Conservation (phyloP, 2,797 vertebrate genomes). For the Pseudochirops cupreus region DNA sequence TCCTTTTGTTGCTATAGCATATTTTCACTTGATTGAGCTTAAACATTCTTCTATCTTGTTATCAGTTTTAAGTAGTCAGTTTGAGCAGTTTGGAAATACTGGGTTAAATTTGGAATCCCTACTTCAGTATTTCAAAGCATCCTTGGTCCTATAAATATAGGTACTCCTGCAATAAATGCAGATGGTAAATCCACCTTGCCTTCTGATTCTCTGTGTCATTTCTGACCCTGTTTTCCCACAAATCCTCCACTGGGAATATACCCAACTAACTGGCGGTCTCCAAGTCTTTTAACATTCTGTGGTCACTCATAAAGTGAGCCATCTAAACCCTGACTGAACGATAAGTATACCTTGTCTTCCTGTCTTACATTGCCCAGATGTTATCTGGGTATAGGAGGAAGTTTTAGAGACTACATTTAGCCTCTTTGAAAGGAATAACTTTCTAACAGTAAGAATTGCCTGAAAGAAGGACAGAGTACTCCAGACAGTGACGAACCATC, state of each 20-base stretch:
- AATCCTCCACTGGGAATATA: not conserved
- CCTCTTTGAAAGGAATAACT: not conserved
- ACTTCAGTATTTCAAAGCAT: not conserved
- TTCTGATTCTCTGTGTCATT: not conserved
- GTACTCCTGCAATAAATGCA: not conserved
- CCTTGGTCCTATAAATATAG: not conserved
- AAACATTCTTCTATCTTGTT: not conserved
- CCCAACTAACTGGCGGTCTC: accelerated
- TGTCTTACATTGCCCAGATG: not conserved
- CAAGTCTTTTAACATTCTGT: not conserved
- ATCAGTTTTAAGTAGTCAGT: not conserved
- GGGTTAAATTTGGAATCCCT: not conserved
- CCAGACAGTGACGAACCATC: not conserved
- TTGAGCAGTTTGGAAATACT: not conserved
- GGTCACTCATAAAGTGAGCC: not conserved
- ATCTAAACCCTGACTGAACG: too few relatives aligned
- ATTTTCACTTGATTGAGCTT: not conserved
- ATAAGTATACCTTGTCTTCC: too few relatives aligned
- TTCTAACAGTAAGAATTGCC: not conserved
- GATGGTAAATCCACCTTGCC: not conserved
- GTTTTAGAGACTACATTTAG: not conserved
- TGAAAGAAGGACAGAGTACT: not conserved
- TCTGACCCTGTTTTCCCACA: not conserved
- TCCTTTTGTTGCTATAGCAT: not conserved
- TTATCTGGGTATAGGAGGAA: not conserved